These are phyloP conservation scores for Mizuhopecten yessoensis DNA, from an alignment of 1,140 invertebrate species.

Conservation along the genomic window DNA sequence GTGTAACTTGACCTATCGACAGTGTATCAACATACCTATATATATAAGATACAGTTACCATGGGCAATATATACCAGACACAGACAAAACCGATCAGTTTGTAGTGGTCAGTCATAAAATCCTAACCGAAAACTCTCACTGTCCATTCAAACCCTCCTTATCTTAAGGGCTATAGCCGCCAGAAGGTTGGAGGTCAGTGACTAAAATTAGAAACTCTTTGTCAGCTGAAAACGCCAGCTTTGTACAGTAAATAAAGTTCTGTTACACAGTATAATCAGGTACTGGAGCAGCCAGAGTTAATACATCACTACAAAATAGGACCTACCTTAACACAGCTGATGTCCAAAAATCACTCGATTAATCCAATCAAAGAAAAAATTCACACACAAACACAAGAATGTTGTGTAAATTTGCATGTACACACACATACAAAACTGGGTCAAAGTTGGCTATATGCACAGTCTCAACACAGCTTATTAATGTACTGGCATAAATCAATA, in stretches of 20 bases:
- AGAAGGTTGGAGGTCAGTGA: constrained; percentile 23
- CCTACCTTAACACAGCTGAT: neutral
- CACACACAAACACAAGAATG: constrained; percentile 19
- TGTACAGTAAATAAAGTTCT: neutral
- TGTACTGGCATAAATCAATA: neutral
- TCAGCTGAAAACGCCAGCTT: neutral
- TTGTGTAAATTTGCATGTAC: constrained; percentile 24
- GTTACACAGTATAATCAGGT: neutral
- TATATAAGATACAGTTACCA: neutral
- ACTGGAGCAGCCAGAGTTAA: neutral
- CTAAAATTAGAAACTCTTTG: constrained; percentile 35
- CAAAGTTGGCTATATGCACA: neutral
- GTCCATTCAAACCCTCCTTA: constrained; percentile 37
- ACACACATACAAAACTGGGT: neutral
- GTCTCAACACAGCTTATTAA: neutral
- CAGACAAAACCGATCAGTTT: neutral
- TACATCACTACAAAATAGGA: neutral
- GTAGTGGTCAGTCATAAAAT: constrained; percentile 24
- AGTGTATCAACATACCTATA: neutral
- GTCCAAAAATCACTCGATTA: neutral
- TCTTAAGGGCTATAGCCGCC: neutral
- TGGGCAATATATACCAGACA: neutral
- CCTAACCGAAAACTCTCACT: constrained; percentile 18
- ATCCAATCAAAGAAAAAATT: constrained; percentile 8
- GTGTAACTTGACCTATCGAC: neutral